Evolutionary conservation across 2,797 vertebrate genomes (phyloP).

Genomic region (Falco biarmicus): DNA sequence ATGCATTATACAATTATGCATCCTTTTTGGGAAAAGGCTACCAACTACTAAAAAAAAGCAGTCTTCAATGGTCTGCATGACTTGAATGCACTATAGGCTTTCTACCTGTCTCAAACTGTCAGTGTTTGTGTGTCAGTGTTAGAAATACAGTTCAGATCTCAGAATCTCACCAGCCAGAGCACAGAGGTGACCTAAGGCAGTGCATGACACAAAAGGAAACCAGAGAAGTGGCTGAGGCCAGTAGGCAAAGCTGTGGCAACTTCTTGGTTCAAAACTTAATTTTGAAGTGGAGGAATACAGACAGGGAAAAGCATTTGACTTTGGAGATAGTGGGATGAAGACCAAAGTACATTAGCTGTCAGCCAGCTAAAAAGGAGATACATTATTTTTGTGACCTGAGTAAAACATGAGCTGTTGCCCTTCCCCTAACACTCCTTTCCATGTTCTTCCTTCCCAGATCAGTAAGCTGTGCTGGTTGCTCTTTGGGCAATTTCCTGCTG

Average conservation of each 20-base stretch:
- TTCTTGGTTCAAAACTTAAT: neutral
- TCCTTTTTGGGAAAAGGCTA: constrained; percentile 21
- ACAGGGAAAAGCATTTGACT: neutral
- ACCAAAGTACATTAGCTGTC: neutral
- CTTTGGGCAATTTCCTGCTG: neutral
- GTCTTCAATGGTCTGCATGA: neutral
- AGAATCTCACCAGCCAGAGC: neutral
- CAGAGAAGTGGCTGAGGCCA: neutral
- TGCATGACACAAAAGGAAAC: neutral
- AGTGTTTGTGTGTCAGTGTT: neutral
- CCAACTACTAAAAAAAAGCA: neutral
- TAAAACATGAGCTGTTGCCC: neutral
- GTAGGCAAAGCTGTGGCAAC: neutral
- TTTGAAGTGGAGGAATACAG: neutral
- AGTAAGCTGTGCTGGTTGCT: neutral
- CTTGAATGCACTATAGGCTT: neutral
- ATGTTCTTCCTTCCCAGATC: neutral
- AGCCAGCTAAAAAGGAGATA: neutral
- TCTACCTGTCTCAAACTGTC: neutral
- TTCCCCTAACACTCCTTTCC: neutral
- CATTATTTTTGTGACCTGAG: neutral
- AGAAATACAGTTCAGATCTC: neutral
- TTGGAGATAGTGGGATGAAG: neutral
- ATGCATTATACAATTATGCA: neutral
- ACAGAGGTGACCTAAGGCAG: neutral